phyloP scores from a whole-genome alignment of 2,113 vertebrate species.

The Megaceryle maxima region DNA sequence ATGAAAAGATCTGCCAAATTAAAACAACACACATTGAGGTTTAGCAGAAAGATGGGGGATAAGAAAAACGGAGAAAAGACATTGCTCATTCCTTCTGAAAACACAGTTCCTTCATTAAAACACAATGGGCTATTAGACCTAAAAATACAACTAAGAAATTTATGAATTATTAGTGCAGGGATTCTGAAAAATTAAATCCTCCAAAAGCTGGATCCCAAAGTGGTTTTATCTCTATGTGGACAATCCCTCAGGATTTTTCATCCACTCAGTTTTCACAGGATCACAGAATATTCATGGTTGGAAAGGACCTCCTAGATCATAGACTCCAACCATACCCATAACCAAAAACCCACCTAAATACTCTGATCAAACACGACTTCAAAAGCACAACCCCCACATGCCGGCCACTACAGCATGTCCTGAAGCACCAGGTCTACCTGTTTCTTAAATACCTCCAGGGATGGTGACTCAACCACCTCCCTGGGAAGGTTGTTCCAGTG shows the following conservation, averaged over 20 bases:
- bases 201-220: background rate
- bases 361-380: too few relatives aligned
- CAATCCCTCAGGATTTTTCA: background rate
- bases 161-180: background rate
- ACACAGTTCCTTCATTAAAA: background rate
- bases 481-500: too few relatives aligned
- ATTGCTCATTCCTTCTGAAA: background rate
- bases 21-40: background rate
- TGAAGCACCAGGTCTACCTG: too few relatives aligned
- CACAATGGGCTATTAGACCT: background rate
- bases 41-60: background rate
- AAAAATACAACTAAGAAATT: background rate
- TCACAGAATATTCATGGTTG: too few relatives aligned
- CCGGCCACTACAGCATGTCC: too few relatives aligned
- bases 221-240: background rate
- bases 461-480: too few relatives aligned
- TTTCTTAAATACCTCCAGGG: too few relatives aligned
- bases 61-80: background rate
- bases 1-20: background rate
- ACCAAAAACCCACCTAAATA: too few relatives aligned
- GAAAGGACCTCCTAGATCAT: too few relatives aligned
- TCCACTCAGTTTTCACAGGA: background rate
- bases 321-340: too few relatives aligned
- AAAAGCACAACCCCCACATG: too few relatives aligned
- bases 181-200: background rate